Evolutionary conservation across 2,888 invertebrate species (phyloP), one percentile per base, ranked within the genome.

Genomic region (Melitaea athalia): DNA sequence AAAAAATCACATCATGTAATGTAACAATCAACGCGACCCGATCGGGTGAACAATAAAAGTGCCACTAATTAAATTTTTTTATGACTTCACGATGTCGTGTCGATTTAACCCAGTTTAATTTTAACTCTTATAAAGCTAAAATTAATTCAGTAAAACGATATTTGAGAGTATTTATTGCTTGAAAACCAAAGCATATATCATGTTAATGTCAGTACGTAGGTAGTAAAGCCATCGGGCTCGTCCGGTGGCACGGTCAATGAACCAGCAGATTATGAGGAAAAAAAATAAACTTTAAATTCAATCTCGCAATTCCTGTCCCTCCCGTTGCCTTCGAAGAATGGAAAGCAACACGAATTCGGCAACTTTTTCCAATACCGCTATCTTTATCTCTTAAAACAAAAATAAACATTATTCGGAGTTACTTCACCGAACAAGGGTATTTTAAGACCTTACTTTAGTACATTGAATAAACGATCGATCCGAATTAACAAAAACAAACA

Each of bases 291-390:
- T 81, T 80, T 82, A 85, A 75, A 77, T 86, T 79, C 80, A 82
- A 83, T 80, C 81, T 84, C 76, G 82, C 77, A 79, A 78, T 82
- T 85, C 85, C 83, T 79, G 85, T 82, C 78, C 78, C 78, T 80
- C 78, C 80, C 77, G 77, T 79, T 80, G 79, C 76, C 78, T 87
- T 85, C 85, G 83, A 83, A 82, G 84, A 87, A 88, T 80, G 83
- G 75, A 75, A 79, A 68, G 75, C 77, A 76, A 72, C 77, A 78
- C 74, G 76, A 80, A 79, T 78, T 72, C 73, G 73, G 76, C 78
- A 66, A 74, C 77, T 79, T 82, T 84, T 81, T 80, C 78, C 79
- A 79, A 77, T 86, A 86, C 88, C 88, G 90, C 84, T 89, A 87
- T 79, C 76, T 82, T 78, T 79, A 78, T 82, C 80, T 78, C 75